phyloP scores from a whole-genome alignment of 2,113 vertebrate species.

The Trematocara stigmaticum region DNA sequence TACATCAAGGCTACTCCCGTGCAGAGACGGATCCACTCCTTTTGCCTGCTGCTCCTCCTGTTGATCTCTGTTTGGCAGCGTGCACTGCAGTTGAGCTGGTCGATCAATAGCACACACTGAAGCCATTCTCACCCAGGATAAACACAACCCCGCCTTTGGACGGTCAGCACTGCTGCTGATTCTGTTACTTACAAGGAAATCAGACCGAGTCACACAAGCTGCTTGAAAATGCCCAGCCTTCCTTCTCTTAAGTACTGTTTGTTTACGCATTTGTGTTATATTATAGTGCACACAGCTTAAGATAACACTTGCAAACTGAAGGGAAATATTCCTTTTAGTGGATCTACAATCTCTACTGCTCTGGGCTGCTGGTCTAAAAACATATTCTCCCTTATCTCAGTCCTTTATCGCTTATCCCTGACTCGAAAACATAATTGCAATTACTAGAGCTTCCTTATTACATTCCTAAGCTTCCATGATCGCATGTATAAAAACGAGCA shows the following conservation, averaged over 20 bases:
- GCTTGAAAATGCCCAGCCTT: neutral
- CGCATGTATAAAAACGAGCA: neutral
- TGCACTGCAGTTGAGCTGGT: constrained; percentile 54
- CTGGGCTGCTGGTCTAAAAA: neutral
- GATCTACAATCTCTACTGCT: neutral
- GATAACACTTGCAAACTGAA: neutral
- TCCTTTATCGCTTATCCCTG: neutral
- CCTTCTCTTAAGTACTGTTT: neutral
- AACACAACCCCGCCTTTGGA: constrained; percentile 53
- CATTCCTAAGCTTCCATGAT: constrained; percentile 11
- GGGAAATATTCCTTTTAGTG: neutral
- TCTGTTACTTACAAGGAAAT: neutral
- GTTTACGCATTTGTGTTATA: neutral
- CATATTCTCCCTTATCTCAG: neutral
- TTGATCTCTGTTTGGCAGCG: constrained; percentile 54
- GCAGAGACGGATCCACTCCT: constrained; percentile 2
- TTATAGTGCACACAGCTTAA: neutral
- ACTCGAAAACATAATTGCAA: neutral
- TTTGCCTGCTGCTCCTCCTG: constrained; percentile 47
- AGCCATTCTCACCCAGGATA: constrained; percentile 62
- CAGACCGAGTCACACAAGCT: neutral
- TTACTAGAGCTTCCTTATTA: neutral
- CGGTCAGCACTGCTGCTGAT: neutral
- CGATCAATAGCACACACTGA: constrained; percentile 57
- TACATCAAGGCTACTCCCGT: constrained; percentile 19